Percentiles rank a stretch among this genome's conserved stretches.
phyloP scores from a whole-genome alignment of 2,113 vertebrate genomes.

The Ardeotis arabs region DNA sequence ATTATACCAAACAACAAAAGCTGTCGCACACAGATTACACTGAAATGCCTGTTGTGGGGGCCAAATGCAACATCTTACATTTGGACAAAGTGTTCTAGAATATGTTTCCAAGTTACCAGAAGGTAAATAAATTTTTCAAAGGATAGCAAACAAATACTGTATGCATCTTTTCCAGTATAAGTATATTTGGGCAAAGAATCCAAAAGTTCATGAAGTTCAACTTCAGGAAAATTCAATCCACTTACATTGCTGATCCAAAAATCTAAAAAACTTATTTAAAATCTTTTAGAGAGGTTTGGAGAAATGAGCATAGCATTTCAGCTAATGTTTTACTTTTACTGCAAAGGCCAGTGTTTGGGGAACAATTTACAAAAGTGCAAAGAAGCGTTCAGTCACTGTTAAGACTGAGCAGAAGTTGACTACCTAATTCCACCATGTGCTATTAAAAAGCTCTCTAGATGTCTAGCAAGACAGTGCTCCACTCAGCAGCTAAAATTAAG shows the following conservation, averaged over 20 bases:
- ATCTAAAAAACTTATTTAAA: neutral
- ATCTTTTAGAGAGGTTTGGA: neutral
- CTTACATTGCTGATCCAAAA: neutral
- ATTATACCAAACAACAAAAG: slow-evolving; percentile 1
- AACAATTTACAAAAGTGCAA: neutral
- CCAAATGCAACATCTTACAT: neutral
- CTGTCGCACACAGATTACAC: neutral
- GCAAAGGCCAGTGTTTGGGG: neutral
- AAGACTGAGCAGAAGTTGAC: neutral
- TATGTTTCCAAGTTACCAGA: neutral
- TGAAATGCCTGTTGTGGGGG: neutral
- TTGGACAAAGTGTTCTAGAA: neutral
- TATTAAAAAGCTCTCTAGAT: neutral
- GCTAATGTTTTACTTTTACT: neutral
- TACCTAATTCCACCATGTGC: neutral
- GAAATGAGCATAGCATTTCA: neutral
- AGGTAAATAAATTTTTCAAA: neutral
- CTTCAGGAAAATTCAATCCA: neutral
- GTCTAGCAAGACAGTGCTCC: neutral
- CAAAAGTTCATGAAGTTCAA: neutral
- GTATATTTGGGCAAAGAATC: neutral
- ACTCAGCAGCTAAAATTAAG: neutral
- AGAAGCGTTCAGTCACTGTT: neutral
- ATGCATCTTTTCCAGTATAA: neutral
- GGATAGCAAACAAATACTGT: neutral